These are phyloP conservation scores for Drosophila neocordata DNA, from an alignment of 1,140 invertebrate genomes.

Conservation along the genomic window DNA sequence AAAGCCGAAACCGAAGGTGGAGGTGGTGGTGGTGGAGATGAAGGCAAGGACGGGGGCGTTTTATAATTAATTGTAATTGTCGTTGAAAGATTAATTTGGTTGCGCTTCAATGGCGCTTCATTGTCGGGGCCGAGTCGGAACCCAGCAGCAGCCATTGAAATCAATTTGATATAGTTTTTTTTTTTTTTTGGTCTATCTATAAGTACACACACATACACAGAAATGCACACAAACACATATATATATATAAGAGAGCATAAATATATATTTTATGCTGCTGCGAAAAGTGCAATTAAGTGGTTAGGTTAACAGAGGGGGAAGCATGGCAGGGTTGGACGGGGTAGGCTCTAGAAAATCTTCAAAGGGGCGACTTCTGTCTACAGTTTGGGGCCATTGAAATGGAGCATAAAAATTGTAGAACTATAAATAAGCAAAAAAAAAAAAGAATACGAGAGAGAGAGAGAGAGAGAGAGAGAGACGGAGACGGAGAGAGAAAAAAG, in stretches of 20 bases:
- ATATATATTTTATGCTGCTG: slow-evolving; percentile 80
- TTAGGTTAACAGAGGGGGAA: slow-evolving; percentile 35
- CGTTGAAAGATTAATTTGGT: slow-evolving; percentile 81
- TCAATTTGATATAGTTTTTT: slow-evolving; percentile 77
- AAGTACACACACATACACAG: slow-evolving; percentile 14
- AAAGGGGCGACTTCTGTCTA: slow-evolving; percentile 65
- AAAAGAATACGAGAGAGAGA: not conserved
- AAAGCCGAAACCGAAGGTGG: not conserved
- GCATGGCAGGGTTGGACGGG: slow-evolving; percentile 16
- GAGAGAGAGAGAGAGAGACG: not conserved
- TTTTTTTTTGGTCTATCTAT: slow-evolving; percentile 28
- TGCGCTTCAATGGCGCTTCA: slow-evolving; percentile 81
- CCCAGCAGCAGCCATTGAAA: slow-evolving; percentile 56
- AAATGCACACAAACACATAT: slow-evolving; percentile 15
- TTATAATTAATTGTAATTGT: slow-evolving; percentile 82
- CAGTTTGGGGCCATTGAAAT: slow-evolving; percentile 68
- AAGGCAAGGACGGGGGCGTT: slow-evolving; percentile 58
- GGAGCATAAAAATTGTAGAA: slow-evolving; percentile 77
- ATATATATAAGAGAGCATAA: slow-evolving; percentile 42
- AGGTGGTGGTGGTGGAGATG: not conserved
- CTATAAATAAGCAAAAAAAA: slow-evolving; percentile 66
- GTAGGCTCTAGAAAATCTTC: slow-evolving; percentile 59
- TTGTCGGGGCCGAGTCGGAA: slow-evolving; percentile 49
- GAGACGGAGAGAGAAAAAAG: not conserved
- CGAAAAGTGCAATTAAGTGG: slow-evolving; percentile 80